Evolutionary conservation across 2,888 invertebrate species (phyloP), one percentile per base, ranked within the genome.

Genomic region (Tyria jacobaeae): DNA sequence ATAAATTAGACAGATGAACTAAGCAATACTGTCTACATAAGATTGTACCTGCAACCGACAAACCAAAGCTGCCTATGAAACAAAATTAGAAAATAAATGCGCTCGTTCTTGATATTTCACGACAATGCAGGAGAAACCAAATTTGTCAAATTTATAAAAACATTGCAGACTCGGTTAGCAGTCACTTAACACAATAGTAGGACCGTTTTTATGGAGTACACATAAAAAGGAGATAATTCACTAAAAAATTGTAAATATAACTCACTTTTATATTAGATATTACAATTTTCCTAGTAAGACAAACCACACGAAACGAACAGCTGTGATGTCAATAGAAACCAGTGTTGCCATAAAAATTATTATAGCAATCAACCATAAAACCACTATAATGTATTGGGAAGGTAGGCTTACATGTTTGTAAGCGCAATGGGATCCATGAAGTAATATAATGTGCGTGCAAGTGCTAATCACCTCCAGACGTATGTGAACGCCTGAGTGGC

Each of bases 301-400:
- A 84, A 81, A 88, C 86, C 88, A 91, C 89, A 91, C 86, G 87
- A 90, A 91, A 89, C 89, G 92, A 92, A 93, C 93, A 93, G 93
- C 92, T 92, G 93, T 92, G 92, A 91, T 92, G 92, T 92, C 91
- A 91, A 91, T 89, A 87, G 74, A 84, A 86, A 80, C 80, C 21
- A 51, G 47, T 60, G 78, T 88, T 89, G 82, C 89, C 86, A 88
- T 71, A 66, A 25, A 27, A 62, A 70, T 83, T 76, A 76, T 66
- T 12, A 6, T 31, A 12, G 12, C 50, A 27, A 9, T 41, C 41
- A 41, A 17, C 17, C 17, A 41, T 21, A 41, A 41, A 10, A 41
- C n/a, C n/a, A n/a, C n/a, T n/a, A n/a, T n/a, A n/a, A n/a, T n/a
- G n/a, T n/a, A n/a, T n/a, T n/a, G n/a, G n/a, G n/a, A n/a, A n/a